Evolutionary conservation across 2,113 vertebrate species (phyloP), one percentile per base, ranked within the genome.

Genomic region (Lampris megalopsis): DNA sequence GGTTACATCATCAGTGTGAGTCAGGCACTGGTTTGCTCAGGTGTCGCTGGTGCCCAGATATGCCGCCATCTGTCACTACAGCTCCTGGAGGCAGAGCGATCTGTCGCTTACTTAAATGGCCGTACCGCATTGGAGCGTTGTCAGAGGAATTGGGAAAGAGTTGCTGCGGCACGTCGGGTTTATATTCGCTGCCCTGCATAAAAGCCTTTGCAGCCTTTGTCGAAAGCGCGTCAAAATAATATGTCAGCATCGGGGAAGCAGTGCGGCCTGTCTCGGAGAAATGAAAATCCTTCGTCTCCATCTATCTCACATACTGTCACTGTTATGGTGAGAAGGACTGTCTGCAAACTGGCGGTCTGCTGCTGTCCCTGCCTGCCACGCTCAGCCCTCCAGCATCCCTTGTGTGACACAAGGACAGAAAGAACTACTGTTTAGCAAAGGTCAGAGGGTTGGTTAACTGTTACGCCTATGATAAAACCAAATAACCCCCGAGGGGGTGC

Each of bases 51-150:
- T 89, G 43, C 75, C 66, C 81, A 83, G 74, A 89, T 80, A 85
- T 63, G 72, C 81, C 24, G 85, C 92, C 93, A 94, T 94, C 93
- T 94, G 93, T 86, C 90, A 48, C 83, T 3, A 45, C n/a, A 49
- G 76, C 86, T 87, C 83, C 83, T 65, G 67, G 82, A 86, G 86
- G 71, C 75, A 13, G 77, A 37, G 83, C 77, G 88, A 76, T 84
- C 81, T 84, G 88, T 75, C 68, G 62, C 74, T 71, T 48, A 66
- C 63, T 83, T 77, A 61, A 72, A 81, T 13, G 9, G 43, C 80
- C 11, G 8, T 53, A 71, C 77, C 64, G 61, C 70, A 13, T 24
- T 35, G 68, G 42, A 71, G 68, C 0, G 6, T 7, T 48, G 50
- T 75, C 64, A 77, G 59, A 60, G 61, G 43, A 56, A 6, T 11